Evolutionary conservation across 2,113 vertebrate species (phyloP), one percentile per base, ranked within the genome.

Genomic region (Pelecanoides urinatrix): DNA sequence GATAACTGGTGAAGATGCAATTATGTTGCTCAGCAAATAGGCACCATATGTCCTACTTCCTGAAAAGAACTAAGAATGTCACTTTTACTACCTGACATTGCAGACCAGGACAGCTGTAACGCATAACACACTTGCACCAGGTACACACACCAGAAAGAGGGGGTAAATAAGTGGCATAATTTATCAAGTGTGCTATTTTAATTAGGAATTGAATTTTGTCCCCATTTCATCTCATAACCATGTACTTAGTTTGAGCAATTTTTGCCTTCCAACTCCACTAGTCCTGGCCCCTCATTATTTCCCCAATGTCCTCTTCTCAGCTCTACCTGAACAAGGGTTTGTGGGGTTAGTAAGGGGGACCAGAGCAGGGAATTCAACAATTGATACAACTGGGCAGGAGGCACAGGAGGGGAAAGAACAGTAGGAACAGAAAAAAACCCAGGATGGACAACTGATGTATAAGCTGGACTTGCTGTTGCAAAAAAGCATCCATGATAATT

Each of bases 121-220:
- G 9, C 17, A 6, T 15, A 55, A n/a, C 11, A 55, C 29, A 7
- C 32, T 74, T 38, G 21, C 25, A 58, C 16, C 17, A 65, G 14
- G 12, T 59, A 16, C 29, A 42, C 8, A 42, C 6, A 12, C 15
- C 20, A 80, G 58, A 84, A 86, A 80, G 49, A 80, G 14, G 16
- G 2, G 7, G 8, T 2, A 90, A 86, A 53, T 4, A 12, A 83
- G 9, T 0, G 0, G 2, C 12, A 44, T 17, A 12, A 58, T 21
- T 66, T 55, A 55, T 21, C 29, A 81, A 52, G 4, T 59, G 11
- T 63, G 34, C 6, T 45, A 22, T 47, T 56, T 90, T 10, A 32
- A 81, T 56, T 23, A 61, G 11, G 16, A 78, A 75, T n/a, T 71
- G 6, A 62, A 66, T 88, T 92, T 87, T 61, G 22, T 34, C 7